phyloP scores from a whole-genome alignment of 2,888 invertebrate genomes.

The Arctia plantaginis region DNA sequence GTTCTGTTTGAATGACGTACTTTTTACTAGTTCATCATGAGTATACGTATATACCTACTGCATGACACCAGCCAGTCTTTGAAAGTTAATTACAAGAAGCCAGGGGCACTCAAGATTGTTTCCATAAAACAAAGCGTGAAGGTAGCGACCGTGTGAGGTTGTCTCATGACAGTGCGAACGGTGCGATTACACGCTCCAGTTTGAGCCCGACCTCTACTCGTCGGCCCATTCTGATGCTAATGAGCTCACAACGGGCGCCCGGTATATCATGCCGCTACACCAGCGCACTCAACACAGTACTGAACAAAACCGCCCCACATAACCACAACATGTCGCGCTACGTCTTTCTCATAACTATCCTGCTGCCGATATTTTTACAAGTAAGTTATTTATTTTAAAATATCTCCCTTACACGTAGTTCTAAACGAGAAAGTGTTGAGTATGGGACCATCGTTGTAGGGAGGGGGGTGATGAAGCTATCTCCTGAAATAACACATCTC shows the following conservation, averaged over 20 bases:
- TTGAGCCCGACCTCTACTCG: background rate
- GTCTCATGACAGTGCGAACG: background rate
- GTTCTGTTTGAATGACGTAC: too few species aligned
- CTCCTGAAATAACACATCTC: too few species aligned
- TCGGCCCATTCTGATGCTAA: background rate
- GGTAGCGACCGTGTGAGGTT: background rate
- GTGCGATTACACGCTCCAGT: conserved; percentile 5
- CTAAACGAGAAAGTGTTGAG: too few species aligned
- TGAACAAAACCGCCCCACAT: background rate
- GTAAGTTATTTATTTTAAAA: background rate
- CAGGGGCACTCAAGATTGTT: background rate
- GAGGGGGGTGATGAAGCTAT: too few species aligned
- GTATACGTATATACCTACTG: too few species aligned
- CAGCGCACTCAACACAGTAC: background rate
- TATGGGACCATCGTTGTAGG: too few species aligned
- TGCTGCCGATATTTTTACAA: background rate
- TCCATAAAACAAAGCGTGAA: background rate
- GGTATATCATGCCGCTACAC: background rate
- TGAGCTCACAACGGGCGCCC: background rate
- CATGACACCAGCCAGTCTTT: too few species aligned
- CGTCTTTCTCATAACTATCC: background rate
- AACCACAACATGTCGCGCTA: background rate
- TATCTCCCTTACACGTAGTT: background rate
- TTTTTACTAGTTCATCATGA: too few species aligned
- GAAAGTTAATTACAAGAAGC: background rate